Conservation (phyloP, 2,888 invertebrate genomes). For the Teleiodes luculella region DNA sequence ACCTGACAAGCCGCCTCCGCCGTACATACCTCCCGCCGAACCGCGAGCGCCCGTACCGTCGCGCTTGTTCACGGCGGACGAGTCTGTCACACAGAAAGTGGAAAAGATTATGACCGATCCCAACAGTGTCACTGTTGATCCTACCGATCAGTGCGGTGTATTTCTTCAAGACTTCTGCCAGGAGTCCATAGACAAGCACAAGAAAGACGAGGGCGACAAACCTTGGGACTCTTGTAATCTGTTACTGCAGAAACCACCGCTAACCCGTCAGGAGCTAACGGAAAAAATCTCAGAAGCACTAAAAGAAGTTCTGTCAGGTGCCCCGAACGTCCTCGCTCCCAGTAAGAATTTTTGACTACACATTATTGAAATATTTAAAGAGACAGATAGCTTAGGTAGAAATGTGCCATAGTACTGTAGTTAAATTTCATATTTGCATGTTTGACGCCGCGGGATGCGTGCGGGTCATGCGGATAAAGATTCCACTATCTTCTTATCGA, state of each 20-base stretch:
- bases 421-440: too few relatives aligned
- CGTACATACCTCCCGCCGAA: constrained; percentile 63
- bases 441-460: too few relatives aligned
- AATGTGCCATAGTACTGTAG: too few relatives aligned
- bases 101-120: constrained; percentile 31
- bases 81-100: constrained; percentile 40
- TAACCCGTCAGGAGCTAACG: constrained; percentile 37
- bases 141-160: constrained; percentile 47
- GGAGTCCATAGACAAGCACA: constrained; percentile 46
- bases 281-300: constrained; percentile 42
- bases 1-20: constrained; percentile 72
- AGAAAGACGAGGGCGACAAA: constrained; percentile 42
- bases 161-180: constrained; percentile 58
- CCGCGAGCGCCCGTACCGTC: constrained; percentile 35
- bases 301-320: constrained; percentile 48
- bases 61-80: constrained; percentile 43
- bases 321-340: constrained; percentile 45
- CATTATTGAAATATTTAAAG: too few relatives aligned
- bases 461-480: too few relatives aligned
- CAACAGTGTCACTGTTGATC: constrained; percentile 24
- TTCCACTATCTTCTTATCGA: too few relatives aligned
- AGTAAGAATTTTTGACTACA: constrained; percentile 50
- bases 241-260: constrained; percentile 46
- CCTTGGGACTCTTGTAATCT: constrained; percentile 65
- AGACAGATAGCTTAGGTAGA: too few relatives aligned